Percentiles rank a stretch among this genome's conserved stretches.
phyloP scores from a whole-genome alignment of 2,797 vertebrate species.

The Schizopygopsis pylzovi region DNA sequence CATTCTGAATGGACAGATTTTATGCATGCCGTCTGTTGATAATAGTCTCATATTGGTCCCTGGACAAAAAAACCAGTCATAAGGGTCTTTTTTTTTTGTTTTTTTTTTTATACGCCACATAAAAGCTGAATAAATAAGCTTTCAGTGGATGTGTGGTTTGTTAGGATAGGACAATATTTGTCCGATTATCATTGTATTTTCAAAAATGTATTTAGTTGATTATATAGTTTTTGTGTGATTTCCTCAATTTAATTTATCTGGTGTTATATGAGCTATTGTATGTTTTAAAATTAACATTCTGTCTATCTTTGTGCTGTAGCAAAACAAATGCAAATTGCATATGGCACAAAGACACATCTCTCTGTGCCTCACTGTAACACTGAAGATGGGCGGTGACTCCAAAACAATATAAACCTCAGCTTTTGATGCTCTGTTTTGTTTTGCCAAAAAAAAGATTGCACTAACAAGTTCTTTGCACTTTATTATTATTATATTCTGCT shows the following conservation, averaged over 20 bases:
- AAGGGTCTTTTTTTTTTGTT: too few relatives aligned
- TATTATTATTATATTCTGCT: conserved; percentile 39
- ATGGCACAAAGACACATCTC: neutral
- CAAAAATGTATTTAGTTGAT: neutral
- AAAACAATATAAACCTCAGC: neutral
- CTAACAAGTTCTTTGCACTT: neutral
- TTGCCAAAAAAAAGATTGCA: conserved; percentile 2
- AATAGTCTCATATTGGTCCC: neutral
- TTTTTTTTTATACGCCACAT: too few relatives aligned
- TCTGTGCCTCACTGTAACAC: neutral
- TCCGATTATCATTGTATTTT: neutral
- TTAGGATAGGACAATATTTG: too few relatives aligned
- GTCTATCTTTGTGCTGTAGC: neutral
- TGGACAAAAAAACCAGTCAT: neutral
- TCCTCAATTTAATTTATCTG: neutral
- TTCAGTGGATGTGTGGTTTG: too few relatives aligned
- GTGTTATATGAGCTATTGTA: neutral
- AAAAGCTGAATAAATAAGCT: too few relatives aligned
- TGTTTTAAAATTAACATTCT: conserved; percentile 5
- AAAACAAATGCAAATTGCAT: conserved; percentile 30
- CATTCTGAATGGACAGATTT: too few relatives aligned
- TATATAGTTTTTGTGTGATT: neutral
- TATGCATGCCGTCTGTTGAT: neutral
- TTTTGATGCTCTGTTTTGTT: conserved; percentile 34
- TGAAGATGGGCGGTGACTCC: neutral